Evolutionary conservation across 2,113 vertebrate genomes (phyloP).

Genomic region (Hassar affinis): DNA sequence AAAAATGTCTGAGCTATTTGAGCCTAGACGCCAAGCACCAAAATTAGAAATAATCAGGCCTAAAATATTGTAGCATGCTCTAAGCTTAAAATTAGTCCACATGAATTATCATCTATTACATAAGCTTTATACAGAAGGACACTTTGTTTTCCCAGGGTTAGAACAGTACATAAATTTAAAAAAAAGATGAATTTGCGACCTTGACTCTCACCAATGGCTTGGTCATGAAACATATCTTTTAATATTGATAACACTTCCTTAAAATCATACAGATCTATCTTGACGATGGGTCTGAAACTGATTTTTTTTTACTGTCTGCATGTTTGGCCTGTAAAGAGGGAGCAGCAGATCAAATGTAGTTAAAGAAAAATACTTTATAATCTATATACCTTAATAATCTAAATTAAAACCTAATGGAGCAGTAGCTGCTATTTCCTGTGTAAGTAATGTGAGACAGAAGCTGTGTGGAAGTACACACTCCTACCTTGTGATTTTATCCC

Average conservation of each 20-base stretch:
- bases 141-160: background rate
- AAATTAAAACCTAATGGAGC: background rate
- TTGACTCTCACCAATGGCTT: background rate
- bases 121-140: background rate
- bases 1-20: background rate
- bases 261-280: background rate
- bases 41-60: background rate
- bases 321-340: background rate
- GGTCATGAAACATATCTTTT: background rate
- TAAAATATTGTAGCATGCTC: background rate
- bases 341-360: background rate
- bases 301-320: background rate
- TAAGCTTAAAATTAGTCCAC: background rate
- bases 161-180: background rate
- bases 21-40: background rate
- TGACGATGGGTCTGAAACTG: background rate
- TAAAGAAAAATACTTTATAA: background rate
- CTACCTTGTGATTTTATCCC: constrained; percentile 68
- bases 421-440: background rate
- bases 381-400: background rate
- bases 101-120: background rate
- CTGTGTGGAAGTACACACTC: background rate
- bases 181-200: too few relatives aligned
- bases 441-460: background rate
- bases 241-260: background rate